Conservation (phyloP, 2,797 vertebrate genomes). For the Hydrophis major region DNA sequence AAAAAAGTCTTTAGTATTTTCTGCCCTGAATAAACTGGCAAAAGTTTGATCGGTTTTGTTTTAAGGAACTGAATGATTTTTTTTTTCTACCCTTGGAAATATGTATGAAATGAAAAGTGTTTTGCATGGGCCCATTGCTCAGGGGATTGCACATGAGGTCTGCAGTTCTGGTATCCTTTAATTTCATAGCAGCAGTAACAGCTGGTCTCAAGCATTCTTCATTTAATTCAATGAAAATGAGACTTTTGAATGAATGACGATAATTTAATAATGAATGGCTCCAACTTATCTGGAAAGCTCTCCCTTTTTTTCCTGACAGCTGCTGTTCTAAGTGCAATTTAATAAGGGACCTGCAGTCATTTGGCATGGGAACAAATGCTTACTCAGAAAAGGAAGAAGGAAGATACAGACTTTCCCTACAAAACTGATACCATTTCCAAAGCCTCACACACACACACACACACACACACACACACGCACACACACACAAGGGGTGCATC, state of each 20-base stretch:
- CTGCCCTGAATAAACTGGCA: background rate
- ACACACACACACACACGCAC: no score
- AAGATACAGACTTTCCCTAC: conserved; percentile 37
- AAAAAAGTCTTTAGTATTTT: background rate
- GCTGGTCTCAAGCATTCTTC: conserved; percentile 52
- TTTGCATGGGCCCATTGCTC: background rate
- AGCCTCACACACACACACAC: conserved; percentile 20
- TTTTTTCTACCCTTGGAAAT: background rate
- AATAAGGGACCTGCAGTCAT: conserved; percentile 62
- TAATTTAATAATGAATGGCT: conserved; percentile 70
- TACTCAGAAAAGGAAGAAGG: conserved; percentile 33
- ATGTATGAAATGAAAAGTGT: background rate
- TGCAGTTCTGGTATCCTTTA: conserved; percentile 38
- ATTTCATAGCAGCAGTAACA: conserved; percentile 30
- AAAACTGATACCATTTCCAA: conserved; percentile 48
- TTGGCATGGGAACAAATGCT: conserved; percentile 54
- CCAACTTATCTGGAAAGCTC: conserved; percentile 65
- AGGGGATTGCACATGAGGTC: background rate
- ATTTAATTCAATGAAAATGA: conserved; percentile 59
- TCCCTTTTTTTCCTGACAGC: conserved; percentile 61
- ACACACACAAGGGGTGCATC: background rate
- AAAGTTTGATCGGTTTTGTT: background rate
- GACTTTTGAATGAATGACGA: conserved; percentile 62
- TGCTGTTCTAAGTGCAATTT: conserved; percentile 68
- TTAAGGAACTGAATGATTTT: background rate